Evolutionary conservation across 1,140 invertebrate genomes (phyloP).

Genomic region (Drosophila rufa): DNA sequence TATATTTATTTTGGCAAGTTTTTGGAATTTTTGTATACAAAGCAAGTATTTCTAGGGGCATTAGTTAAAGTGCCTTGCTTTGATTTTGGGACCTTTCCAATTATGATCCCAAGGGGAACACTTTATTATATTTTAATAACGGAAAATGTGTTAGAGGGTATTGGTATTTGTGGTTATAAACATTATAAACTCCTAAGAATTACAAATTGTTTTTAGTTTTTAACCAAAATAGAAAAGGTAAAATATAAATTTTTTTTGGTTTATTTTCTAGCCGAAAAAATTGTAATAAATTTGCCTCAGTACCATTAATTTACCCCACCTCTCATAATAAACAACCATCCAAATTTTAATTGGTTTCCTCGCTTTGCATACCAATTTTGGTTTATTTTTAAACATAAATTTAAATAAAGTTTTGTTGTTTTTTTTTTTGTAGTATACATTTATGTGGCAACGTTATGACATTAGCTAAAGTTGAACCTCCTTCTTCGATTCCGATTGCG

Average conservation of each 20-base stretch:
- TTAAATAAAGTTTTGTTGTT: conserved; percentile 35
- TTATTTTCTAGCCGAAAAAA: not conserved
- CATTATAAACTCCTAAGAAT: not conserved
- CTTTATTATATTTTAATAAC: not conserved
- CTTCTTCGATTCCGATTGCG: not conserved
- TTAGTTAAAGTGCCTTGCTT: conserved; percentile 4
- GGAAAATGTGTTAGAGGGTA: not conserved
- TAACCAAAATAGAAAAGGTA: not conserved
- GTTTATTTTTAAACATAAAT: conserved; percentile 63
- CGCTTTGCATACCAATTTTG: conserved; percentile 55
- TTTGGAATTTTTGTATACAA: conserved; percentile 1
- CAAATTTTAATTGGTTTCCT: conserved; percentile 41
- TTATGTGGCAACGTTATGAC: conserved; percentile 65
- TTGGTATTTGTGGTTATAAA: not conserved
- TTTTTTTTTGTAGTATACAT: conserved; percentile 52
- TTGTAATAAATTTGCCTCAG: conserved; percentile 3
- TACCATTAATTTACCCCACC: not conserved
- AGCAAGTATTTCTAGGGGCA: not conserved
- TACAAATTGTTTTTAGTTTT: not conserved
- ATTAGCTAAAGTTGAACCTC: conserved; percentile 44
- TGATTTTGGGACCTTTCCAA: not conserved
- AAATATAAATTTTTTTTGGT: too few species aligned
- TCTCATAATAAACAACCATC: conserved; percentile 15
- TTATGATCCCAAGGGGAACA: too few species aligned
- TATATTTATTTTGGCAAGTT: conserved; percentile 1